These are phyloP conservation scores for Andrena chrysosceles DNA, from an alignment of 2,888 invertebrate species.

Conservation along the genomic window DNA sequence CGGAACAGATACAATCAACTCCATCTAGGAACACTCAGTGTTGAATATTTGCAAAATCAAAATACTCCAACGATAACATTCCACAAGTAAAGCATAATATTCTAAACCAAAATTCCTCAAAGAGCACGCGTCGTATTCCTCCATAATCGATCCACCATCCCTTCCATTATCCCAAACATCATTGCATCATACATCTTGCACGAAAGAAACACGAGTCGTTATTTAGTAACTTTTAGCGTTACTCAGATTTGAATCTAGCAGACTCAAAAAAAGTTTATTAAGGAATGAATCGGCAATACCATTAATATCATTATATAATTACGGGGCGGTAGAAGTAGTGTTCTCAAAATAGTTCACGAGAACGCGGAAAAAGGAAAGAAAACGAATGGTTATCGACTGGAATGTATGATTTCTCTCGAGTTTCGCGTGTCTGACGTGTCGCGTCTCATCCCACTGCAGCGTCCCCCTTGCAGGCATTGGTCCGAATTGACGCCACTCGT, in stretches of 20 bases:
- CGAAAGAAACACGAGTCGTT: not conserved
- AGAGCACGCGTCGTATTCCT: slow-evolving; percentile 1
- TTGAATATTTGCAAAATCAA: not conserved
- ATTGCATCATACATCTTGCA: slow-evolving; percentile 10
- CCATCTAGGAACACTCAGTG: slow-evolving; percentile 28
- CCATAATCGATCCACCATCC: slow-evolving; percentile 27
- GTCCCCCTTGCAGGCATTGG: slow-evolving; percentile 65
- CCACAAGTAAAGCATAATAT: not conserved
- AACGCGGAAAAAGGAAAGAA: slow-evolving; percentile 7
- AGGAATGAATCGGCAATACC: not conserved
- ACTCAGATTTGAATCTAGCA: not conserved
- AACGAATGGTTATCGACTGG: slow-evolving; percentile 25
- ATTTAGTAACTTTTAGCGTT: not conserved
- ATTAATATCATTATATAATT: too few relatives aligned
- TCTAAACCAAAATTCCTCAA: slow-evolving; percentile 1
- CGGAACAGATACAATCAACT: slow-evolving; percentile 1
- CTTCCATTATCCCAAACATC: not conserved
- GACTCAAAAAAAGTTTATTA: too few relatives aligned
- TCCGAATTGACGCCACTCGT: slow-evolving; percentile 53
- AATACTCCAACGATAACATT: slow-evolving; percentile 28
- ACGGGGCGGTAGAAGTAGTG: too few relatives aligned
- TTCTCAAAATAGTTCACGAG: not conserved
- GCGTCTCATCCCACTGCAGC: slow-evolving; percentile 6
- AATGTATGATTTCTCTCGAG: slow-evolving; percentile 33
- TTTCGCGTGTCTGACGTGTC: slow-evolving; percentile 57